phyloP scores from a whole-genome alignment of 1,140 invertebrate genomes.

The Drosophila arizonae region DNA sequence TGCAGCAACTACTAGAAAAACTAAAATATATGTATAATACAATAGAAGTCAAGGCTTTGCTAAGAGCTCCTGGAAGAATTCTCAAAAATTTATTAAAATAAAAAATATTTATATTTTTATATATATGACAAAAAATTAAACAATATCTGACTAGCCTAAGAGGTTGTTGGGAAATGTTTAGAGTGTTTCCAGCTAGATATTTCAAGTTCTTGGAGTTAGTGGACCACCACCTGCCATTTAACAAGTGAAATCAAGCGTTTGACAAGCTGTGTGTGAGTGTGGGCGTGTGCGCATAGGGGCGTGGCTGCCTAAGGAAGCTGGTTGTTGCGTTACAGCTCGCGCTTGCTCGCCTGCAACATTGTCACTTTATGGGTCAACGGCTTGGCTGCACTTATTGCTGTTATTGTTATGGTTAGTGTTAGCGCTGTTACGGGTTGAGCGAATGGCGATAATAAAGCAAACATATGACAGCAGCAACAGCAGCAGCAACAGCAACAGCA shows the following conservation, averaged over 20 bases:
- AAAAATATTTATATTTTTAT: no score
- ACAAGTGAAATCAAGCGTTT: slow-evolving; percentile 22
- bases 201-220: background rate
- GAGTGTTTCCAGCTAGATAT: background rate
- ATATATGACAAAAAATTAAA: no score
- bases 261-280: slow-evolving; percentile 16
- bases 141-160: no score
- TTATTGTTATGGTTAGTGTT: slow-evolving; percentile 70
- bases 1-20: background rate
- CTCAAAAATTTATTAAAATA: no score
- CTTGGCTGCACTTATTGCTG: slow-evolving; percentile 66
- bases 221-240: slow-evolving; percentile 3
- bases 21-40: no score
- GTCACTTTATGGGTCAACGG: slow-evolving; percentile 74
- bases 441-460: slow-evolving; percentile 74
- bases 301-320: slow-evolving; percentile 2
- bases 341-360: slow-evolving; percentile 58
- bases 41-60: no score
- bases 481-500: slow-evolving; percentile 6
- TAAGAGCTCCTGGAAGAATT: no score
- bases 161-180: background rate
- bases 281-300: background rate
- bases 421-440: slow-evolving; percentile 56
- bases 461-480: slow-evolving; percentile 61
- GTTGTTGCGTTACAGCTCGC: slow-evolving; percentile 7